phyloP scores from a whole-genome alignment of 2,888 invertebrate genomes.

The Hirtodrosophila cameraria region DNA sequence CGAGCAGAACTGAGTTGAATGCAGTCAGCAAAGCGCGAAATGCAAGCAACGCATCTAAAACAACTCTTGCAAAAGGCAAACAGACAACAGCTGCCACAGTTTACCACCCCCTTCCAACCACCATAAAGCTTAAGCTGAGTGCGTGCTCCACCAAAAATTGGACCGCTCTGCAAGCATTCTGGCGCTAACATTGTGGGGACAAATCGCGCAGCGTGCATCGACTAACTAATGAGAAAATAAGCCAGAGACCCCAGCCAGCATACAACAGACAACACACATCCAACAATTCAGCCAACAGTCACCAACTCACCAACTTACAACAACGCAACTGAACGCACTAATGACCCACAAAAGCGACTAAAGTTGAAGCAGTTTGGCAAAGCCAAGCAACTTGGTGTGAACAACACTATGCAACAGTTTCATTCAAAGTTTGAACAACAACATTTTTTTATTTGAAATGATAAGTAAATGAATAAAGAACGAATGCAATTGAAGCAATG shows the following conservation, averaged over 20 bases:
- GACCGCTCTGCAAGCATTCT: slow-evolving; percentile 8
- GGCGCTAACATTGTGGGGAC: slow-evolving; percentile 65
- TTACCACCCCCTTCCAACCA: too few relatives aligned
- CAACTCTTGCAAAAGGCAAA: slow-evolving; percentile 33
- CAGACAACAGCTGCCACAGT: slow-evolving; percentile 21
- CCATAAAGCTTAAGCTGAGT: slow-evolving; percentile 46
- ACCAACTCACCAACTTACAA: slow-evolving; percentile 8
- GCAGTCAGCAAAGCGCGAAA: slow-evolving; percentile 50
- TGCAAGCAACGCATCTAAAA: slow-evolving; percentile 51
- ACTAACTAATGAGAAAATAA: slow-evolving; percentile 76
- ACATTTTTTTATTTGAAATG: too few relatives aligned
- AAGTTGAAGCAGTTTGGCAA: slow-evolving; percentile 25
- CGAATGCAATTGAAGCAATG: too few relatives aligned
- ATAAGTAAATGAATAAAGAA: too few relatives aligned
- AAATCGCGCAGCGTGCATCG: slow-evolving; percentile 71
- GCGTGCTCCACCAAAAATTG: slow-evolving; percentile 33
- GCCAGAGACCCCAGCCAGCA: slow-evolving; percentile 29
- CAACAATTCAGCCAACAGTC: slow-evolving; percentile 15
- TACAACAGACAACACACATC: slow-evolving; percentile 1
- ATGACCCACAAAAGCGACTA: slow-evolving; percentile 60
- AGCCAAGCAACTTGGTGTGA: slow-evolving; percentile 7
- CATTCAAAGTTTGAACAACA: neutral
- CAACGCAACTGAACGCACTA: slow-evolving; percentile 57
- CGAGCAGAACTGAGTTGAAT: slow-evolving; percentile 22
- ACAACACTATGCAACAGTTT: slow-evolving; percentile 13